Conservation (phyloP, 2,113 vertebrate genomes). For the Oncorhynchus masou region DNA sequence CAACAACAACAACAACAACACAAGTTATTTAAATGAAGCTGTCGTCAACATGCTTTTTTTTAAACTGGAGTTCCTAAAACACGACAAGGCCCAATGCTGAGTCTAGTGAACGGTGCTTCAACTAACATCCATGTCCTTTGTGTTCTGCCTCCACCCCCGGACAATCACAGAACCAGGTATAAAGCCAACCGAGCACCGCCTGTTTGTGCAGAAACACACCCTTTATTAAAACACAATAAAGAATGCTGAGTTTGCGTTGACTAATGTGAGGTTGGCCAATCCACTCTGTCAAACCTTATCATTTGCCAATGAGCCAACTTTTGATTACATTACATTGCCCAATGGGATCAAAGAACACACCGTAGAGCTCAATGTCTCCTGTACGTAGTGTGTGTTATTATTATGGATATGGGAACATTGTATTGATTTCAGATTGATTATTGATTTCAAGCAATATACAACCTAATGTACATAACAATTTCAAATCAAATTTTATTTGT, state of each 20-base stretch:
- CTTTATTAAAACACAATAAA: too few relatives aligned
- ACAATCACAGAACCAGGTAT: too few relatives aligned
- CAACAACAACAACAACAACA: neutral
- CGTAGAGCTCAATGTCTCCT: neutral
- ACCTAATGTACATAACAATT: too few relatives aligned
- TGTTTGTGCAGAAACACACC: too few relatives aligned
- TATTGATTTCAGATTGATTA: too few relatives aligned
- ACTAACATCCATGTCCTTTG: neutral
- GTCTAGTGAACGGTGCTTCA: neutral
- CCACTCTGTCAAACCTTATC: constrained; percentile 24
- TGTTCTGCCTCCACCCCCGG: too few relatives aligned
- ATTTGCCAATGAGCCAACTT: constrained; percentile 24
- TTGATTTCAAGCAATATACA: too few relatives aligned
- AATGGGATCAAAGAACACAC: constrained; percentile 17
- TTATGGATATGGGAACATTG: too few relatives aligned
- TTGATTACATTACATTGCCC: neutral
- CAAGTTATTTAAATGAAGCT: neutral
- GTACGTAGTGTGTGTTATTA: neutral
- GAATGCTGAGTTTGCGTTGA: neutral
- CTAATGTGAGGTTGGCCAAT: constrained; percentile 7
- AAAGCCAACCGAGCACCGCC: too few relatives aligned
- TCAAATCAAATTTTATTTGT: too few relatives aligned
- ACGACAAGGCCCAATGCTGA: too few relatives aligned
- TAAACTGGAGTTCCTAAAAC: neutral
- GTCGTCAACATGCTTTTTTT: too few relatives aligned